These are phyloP conservation scores for Coleophora deauratella DNA, from an alignment of 2,888 invertebrate genomes.

Conservation along the genomic window DNA sequence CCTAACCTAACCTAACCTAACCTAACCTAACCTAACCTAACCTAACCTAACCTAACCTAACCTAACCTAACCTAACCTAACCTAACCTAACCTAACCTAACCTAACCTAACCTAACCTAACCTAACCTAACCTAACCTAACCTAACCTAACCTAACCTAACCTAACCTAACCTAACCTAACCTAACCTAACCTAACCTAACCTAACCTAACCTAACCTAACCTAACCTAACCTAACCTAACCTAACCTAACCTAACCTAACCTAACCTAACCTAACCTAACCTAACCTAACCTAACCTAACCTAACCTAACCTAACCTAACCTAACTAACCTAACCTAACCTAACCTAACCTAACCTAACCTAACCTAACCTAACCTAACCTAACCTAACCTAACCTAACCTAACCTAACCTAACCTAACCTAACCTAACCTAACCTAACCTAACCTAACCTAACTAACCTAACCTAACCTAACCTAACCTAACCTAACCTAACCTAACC, in stretches of 20 bases:
- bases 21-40: conserved; percentile 20
- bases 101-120: conserved; percentile 19
- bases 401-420: conserved; percentile 10
- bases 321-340: conserved; percentile 11
- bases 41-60: conserved; percentile 17
- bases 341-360: conserved; percentile 15
- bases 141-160: conserved; percentile 17
- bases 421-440: conserved; percentile 11
- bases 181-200: conserved; percentile 19
- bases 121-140: conserved; percentile 18
- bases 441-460: conserved; percentile 6
- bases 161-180: conserved; percentile 16
- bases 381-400: conserved; percentile 13
- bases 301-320: conserved; percentile 12
- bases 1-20: conserved; percentile 16
- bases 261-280: conserved; percentile 20
- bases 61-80: conserved; percentile 20
- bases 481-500: conserved; percentile 8
- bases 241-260: conserved; percentile 21
- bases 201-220: conserved; percentile 21
- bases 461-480: conserved; percentile 6
- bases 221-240: conserved; percentile 21
- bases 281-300: conserved; percentile 13
- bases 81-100: conserved; percentile 21
- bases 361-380: conserved; percentile 13